Evolutionary conservation across 2,797 vertebrate species (phyloP).

Genomic region (Cynopterus sphinx): DNA sequence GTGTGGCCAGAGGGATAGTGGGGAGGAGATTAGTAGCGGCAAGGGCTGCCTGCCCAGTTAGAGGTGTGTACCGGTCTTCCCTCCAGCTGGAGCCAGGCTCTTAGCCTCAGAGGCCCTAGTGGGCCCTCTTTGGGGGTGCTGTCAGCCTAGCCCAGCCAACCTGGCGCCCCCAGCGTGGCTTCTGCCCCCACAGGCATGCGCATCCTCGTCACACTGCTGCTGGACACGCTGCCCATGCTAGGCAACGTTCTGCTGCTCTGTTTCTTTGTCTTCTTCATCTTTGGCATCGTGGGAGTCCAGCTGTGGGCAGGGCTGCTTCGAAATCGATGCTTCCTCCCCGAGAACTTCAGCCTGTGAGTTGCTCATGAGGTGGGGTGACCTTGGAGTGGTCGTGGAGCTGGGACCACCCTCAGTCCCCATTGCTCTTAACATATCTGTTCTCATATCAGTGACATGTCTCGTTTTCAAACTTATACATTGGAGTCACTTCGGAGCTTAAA

Average conservation of each 20-base stretch:
- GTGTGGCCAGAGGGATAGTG: rapidly evolving
- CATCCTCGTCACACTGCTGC: conserved; percentile 92
- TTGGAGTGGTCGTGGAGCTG: background rate
- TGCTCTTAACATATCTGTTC: background rate
- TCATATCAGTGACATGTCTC: background rate
- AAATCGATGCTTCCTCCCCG: conserved; percentile 93
- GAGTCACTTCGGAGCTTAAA: background rate
- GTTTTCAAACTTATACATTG: background rate
- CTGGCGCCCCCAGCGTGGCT: conserved; percentile 57
- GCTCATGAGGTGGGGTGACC: background rate
- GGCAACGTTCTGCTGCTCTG: conserved; percentile 94
- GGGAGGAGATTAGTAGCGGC: background rate
- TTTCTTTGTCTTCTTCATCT: conserved; percentile 96
- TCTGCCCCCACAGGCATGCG: conserved; percentile 92
- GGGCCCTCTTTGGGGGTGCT: background rate
- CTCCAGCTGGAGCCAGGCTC: background rate
- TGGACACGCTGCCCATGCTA: conserved; percentile 94
- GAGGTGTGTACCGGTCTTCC: background rate
- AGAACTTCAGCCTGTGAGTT: conserved; percentile 97
- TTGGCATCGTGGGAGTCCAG: conserved; percentile 93
- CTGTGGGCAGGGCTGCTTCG: conserved; percentile 94
- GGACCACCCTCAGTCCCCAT: background rate
- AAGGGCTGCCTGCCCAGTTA: background rate
- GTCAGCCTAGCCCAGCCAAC: background rate
- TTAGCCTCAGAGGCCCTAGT: background rate